These are phyloP conservation scores for Vanessa atalanta DNA, from an alignment of 1,140 invertebrate species.

Conservation along the genomic window DNA sequence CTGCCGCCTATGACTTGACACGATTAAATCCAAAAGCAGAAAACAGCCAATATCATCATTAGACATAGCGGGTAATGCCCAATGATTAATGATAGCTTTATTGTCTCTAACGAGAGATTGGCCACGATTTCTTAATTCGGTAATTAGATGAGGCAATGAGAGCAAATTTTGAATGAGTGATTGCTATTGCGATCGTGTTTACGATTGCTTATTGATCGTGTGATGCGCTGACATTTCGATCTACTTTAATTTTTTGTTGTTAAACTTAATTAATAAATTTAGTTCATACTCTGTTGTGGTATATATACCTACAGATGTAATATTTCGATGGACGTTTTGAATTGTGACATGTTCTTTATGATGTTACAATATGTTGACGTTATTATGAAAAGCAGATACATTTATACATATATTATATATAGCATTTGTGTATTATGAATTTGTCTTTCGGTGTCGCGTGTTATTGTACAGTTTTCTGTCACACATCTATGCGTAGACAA, in stretches of 20 bases:
- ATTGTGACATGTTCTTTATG: no score
- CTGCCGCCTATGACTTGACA: conserved; percentile 13
- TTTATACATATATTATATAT: no score
- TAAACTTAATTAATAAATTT: conserved; percentile 5
- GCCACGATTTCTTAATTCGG: conserved; percentile 74
- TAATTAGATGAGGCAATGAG: conserved; percentile 68
- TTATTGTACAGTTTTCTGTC: no score
- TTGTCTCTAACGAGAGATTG: conserved; percentile 70
- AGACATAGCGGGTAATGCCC: conserved; percentile 65
- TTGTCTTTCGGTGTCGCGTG: no score
- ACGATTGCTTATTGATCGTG: conserved; percentile 26
- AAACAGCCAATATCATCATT: conserved; percentile 71
- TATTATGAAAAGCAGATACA: no score
- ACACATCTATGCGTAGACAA: no score
- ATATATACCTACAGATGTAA: no score
- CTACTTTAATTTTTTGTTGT: conserved; percentile 4
- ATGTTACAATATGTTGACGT: no score
- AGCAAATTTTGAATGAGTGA: conserved; percentile 59
- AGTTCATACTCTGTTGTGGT: background rate
- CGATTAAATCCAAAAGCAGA: conserved; percentile 48
- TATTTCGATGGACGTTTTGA: no score
- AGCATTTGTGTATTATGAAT: no score
- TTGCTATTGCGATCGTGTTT: conserved; percentile 33
- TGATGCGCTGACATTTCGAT: conserved; percentile 4
- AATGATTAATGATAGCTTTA: conserved; percentile 74